These are phyloP conservation scores for Parasteatoda tepidariorum DNA, from an alignment of 1,140 invertebrate species.

Conservation along the genomic window DNA sequence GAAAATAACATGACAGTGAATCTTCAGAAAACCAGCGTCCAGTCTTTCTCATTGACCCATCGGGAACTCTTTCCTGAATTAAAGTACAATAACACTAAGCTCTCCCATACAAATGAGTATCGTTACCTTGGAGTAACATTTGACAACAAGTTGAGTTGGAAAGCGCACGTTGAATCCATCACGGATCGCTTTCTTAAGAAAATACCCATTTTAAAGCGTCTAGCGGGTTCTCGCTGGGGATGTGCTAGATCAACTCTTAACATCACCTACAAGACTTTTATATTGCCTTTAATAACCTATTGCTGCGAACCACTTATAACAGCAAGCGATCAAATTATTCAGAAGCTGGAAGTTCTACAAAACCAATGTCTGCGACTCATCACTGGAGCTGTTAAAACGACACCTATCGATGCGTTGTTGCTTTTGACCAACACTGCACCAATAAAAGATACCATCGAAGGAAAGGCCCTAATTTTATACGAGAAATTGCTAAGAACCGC, in stretches of 20 bases:
- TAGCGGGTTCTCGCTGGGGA: not conserved
- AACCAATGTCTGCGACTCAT: not conserved
- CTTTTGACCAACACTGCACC: not conserved
- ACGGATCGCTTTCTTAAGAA: not conserved
- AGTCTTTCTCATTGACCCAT: not conserved
- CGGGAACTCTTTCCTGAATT: not conserved
- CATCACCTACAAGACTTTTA: not conserved
- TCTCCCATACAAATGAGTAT: not conserved
- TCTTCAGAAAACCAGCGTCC: not conserved
- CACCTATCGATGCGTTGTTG: not conserved
- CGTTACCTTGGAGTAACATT: not conserved
- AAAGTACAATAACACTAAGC: not conserved
- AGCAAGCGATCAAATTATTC: not conserved
- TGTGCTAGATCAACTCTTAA: conserved; percentile 9
- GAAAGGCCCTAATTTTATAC: not conserved
- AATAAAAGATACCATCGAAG: conserved; percentile 9
- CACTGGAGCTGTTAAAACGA: not conserved
- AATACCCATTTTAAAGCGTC: not conserved
- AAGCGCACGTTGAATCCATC: not conserved
- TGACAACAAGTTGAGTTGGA: conserved; percentile 9
- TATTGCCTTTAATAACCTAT: too few species aligned
- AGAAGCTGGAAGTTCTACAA: not conserved
- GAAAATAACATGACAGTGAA: conserved; percentile 13
- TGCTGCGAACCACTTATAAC: conserved; percentile 2
- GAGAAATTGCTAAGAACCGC: conserved; percentile 4